Percentiles rank a stretch among this genome's conserved stretches.
These are phyloP conservation scores for Upupa epops DNA, from an alignment of 2,113 vertebrate genomes.

Conservation along the genomic window DNA sequence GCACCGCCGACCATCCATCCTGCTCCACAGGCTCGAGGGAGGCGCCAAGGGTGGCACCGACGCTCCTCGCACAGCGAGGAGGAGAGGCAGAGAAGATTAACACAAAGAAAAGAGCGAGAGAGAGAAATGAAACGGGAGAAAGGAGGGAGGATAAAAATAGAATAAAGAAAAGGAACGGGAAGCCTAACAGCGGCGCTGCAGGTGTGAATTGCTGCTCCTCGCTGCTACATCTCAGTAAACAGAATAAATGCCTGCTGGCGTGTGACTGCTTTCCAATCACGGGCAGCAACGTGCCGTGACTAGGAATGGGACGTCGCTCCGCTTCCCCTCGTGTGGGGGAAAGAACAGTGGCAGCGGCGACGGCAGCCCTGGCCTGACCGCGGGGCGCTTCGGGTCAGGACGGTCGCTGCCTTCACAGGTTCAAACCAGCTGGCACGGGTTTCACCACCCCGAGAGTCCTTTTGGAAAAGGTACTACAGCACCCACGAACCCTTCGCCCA, in stretches of 20 bases:
- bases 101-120: neutral
- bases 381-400: too few relatives aligned
- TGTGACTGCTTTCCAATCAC: conserved; percentile 75
- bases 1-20: neutral
- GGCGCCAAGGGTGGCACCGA: neutral
- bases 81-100: neutral
- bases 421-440: too few relatives aligned
- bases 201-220: conserved; percentile 63
- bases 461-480: neutral
- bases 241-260: conserved; percentile 71
- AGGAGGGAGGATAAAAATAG: conserved; percentile 67
- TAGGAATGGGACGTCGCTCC: conserved; percentile 62
- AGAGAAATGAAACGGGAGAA: conserved; percentile 2
- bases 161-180: conserved; percentile 56
- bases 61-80: neutral
- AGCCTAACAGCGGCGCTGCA: conserved; percentile 54
- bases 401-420: too few relatives aligned
- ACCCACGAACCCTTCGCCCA: neutral
- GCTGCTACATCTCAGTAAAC: conserved; percentile 65
- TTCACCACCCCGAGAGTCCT: too few relatives aligned
- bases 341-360: conserved; percentile 23
- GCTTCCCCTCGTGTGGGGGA: conserved; percentile 22
- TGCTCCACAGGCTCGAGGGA: neutral
- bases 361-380: neutral
- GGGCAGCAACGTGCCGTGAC: conserved; percentile 62